Conservation (phyloP, 2,888 invertebrate species). For the Yponomeuta sedellus region DNA sequence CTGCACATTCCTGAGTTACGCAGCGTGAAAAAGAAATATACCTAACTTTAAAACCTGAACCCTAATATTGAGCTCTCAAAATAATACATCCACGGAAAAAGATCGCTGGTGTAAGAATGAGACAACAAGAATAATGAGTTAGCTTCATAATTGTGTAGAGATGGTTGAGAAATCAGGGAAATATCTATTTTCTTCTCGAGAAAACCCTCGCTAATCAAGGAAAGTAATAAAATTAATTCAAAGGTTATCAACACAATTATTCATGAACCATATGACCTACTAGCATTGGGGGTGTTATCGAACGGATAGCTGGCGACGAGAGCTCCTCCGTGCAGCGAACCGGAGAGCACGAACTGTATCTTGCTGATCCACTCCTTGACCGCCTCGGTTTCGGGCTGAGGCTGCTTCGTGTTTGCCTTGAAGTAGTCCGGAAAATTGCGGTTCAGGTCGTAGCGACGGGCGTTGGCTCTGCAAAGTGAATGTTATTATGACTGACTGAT, state of each 20-base stretch:
- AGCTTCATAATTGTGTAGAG: too few relatives aligned
- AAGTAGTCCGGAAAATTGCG: constrained; percentile 98
- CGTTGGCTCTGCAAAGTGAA: constrained; percentile 81
- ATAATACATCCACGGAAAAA: too few relatives aligned
- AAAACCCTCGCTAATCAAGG: background rate
- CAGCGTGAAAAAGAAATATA: constrained; percentile 57
- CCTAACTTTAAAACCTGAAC: constrained; percentile 18
- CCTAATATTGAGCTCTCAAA: background rate
- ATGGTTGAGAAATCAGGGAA: background rate
- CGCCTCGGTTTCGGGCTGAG: constrained; percentile 96
- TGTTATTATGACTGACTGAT: background rate
- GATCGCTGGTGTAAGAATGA: too few relatives aligned
- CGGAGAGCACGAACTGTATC: constrained; percentile 95
- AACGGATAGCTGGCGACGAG: constrained; percentile 98
- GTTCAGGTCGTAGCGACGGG: constrained; percentile 93
- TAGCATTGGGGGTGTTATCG: constrained; percentile 95
- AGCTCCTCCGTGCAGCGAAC: constrained; percentile 95
- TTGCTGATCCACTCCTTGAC: constrained; percentile 96
- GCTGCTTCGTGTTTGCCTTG: constrained; percentile 89
- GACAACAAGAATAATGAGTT: too few relatives aligned
- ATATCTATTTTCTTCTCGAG: background rate
- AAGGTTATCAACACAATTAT: too few relatives aligned
- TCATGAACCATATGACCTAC: constrained; percentile 75
- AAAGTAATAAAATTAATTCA: too few relatives aligned
- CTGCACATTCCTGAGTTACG: constrained; percentile 81